phyloP scores from a whole-genome alignment of 2,113 vertebrate species.

The Cheirogaleus medius region DNA sequence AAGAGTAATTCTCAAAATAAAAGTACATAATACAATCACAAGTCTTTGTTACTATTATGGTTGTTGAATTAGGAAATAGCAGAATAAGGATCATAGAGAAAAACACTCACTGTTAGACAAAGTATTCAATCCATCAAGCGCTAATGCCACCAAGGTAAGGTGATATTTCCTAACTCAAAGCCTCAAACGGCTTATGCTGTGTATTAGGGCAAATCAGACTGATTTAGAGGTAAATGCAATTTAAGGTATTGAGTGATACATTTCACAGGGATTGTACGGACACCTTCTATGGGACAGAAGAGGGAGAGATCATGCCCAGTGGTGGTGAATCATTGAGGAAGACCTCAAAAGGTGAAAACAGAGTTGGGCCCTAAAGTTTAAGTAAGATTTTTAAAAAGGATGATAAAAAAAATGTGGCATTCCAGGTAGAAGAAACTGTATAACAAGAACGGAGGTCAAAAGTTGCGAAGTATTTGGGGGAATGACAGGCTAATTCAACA shows the following conservation, averaged over 20 bases:
- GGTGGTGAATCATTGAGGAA: neutral
- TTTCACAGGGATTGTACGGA: neutral
- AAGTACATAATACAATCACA: neutral
- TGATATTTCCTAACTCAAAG: neutral
- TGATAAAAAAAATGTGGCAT: neutral
- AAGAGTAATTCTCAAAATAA: neutral
- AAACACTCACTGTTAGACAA: neutral
- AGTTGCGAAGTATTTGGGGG: neutral
- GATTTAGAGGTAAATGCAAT: neutral
- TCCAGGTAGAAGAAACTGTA: neutral
- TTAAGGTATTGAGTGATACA: neutral
- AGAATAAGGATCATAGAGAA: neutral
- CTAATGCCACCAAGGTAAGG: neutral
- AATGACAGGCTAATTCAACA: neutral
- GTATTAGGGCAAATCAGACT: neutral
- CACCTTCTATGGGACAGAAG: neutral
- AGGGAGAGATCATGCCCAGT: neutral
- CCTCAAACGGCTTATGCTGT: neutral
- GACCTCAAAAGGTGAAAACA: neutral
- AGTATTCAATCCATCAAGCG: neutral
- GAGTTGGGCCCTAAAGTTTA: neutral
- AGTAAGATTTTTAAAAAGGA: neutral
- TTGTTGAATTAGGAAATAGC: conserved; percentile 8
- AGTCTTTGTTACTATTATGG: neutral
- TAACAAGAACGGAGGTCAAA: neutral